phyloP scores from a whole-genome alignment of 2,888 invertebrate species.

The Agrochola lychnidis region DNA sequence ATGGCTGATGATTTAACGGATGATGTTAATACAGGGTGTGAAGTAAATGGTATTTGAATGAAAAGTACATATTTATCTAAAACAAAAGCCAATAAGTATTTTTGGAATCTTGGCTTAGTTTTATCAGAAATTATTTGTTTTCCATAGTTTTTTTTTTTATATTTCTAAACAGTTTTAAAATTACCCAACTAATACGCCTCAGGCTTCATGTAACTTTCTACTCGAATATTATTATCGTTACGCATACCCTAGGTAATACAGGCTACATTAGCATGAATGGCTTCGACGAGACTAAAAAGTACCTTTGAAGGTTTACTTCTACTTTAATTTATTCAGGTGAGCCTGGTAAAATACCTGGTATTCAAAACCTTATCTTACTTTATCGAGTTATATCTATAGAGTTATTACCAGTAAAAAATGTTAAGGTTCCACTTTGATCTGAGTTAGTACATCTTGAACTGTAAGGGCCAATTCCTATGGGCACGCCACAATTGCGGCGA shows the following conservation, averaged over 20 bases:
- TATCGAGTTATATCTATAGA: background rate
- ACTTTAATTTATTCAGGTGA: constrained; percentile 16
- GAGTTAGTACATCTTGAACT: constrained; percentile 24
- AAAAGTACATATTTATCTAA: background rate
- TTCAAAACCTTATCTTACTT: background rate
- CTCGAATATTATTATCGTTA: too few species aligned
- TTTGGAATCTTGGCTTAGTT: background rate
- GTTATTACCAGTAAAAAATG: background rate
- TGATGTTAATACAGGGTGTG: background rate
- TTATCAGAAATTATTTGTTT: background rate
- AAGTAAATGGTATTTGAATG: background rate
- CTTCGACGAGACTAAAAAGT: constrained; percentile 10
- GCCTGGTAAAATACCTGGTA: constrained; percentile 9
- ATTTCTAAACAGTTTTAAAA: background rate
- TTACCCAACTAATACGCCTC: background rate
- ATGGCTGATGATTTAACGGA: constrained; percentile 7
- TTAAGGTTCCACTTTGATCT: constrained; percentile 22
- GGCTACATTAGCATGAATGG: background rate
- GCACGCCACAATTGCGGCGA: too few species aligned
- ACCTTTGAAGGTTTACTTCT: constrained; percentile 2
- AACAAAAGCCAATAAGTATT: background rate
- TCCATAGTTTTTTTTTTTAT: background rate
- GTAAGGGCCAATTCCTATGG: background rate
- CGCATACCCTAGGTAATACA: background rate
- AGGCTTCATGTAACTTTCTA: too few species aligned